phyloP scores from a whole-genome alignment of 2,888 invertebrate species.

The Xestia rhomboidea region DNA sequence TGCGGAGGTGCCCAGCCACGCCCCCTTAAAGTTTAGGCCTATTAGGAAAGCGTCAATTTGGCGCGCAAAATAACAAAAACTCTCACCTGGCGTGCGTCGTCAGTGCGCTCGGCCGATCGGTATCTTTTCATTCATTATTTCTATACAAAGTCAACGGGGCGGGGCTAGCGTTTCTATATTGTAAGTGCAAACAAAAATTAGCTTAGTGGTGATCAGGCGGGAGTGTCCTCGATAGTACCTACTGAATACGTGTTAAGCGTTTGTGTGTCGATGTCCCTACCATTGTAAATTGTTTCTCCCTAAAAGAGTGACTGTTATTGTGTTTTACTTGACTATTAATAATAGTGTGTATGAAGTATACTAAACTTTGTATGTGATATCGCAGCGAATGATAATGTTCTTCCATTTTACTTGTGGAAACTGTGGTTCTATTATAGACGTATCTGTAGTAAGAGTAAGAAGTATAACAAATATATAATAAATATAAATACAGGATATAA shows the following conservation, averaged over 20 bases:
- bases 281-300: background rate
- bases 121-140: too few species aligned
- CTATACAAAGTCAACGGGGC: too few species aligned
- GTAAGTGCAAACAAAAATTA: too few species aligned
- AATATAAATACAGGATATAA: background rate
- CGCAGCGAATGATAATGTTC: conserved; percentile 31
- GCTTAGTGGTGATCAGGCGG: too few species aligned
- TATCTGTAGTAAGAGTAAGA: background rate
- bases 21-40: too few species aligned
- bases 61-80: too few species aligned
- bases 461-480: background rate
- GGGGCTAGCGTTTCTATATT: too few species aligned
- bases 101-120: too few species aligned
- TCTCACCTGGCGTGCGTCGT: too few species aligned
- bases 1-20: too few species aligned
- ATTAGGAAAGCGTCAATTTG: too few species aligned
- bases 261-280: background rate
- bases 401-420: conserved; percentile 32
- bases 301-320: conserved; percentile 10
- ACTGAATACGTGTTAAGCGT: background rate
- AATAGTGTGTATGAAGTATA: conserved; percentile 37
- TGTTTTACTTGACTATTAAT: conserved; percentile 32
- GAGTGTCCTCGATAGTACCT: too few species aligned
- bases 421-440: conserved; percentile 24
- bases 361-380: conserved; percentile 51